These are phyloP conservation scores for Xestia ashworthii DNA, from an alignment of 2,888 invertebrate genomes.

Conservation along the genomic window DNA sequence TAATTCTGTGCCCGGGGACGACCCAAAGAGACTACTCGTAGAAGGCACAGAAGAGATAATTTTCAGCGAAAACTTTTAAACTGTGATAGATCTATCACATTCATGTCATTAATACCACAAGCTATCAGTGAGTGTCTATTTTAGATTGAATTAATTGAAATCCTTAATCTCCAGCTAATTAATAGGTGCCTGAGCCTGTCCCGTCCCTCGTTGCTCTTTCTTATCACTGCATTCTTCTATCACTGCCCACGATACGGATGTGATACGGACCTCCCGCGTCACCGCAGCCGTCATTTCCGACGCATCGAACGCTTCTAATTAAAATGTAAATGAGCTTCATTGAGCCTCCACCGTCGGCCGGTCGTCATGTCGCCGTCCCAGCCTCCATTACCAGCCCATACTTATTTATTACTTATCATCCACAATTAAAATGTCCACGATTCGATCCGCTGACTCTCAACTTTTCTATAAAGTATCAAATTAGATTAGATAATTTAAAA, in stretches of 20 bases:
- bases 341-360: constrained; percentile 11
- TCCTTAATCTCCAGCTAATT: constrained; percentile 16
- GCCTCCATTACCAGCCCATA: constrained; percentile 29
- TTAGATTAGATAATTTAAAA: constrained; percentile 63
- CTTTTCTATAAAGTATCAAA: constrained; percentile 56
- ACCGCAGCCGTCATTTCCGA: constrained; percentile 38
- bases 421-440: constrained; percentile 60
- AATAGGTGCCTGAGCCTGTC: neutral
- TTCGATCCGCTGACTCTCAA: constrained; percentile 58
- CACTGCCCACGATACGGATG: neutral
- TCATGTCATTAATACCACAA: neutral
- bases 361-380: constrained; percentile 33
- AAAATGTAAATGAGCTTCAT: constrained; percentile 63
- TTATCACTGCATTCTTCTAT: constrained; percentile 28
- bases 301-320: constrained; percentile 57
- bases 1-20: too few relatives aligned
- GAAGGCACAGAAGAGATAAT: neutral
- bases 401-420: constrained; percentile 59
- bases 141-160: neutral
- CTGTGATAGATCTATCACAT: neutral
- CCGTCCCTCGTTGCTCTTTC: neutral
- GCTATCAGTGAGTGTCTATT: constrained; percentile 7
- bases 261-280: constrained; percentile 54
- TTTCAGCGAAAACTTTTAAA: neutral
- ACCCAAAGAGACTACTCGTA: neutral